Base-by-base conservation (phyloP, 92 coral and sea anemone genomes). In the Epizoanthus scotinus region DNA sequence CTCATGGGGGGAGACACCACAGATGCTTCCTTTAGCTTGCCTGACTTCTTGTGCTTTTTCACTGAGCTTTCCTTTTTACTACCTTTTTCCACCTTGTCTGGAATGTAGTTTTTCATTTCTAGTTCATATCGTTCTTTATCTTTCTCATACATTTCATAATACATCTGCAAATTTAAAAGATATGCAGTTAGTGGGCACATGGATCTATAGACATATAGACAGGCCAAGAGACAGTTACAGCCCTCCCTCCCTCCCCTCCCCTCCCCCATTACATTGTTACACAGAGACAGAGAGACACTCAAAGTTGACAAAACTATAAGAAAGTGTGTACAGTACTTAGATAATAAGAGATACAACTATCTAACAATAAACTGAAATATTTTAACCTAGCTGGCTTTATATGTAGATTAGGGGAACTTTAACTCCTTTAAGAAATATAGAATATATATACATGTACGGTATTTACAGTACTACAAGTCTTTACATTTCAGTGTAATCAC, bases 61-160 rank as follows among this genome's bases (percentile, higher is more conserved):
- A 84, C 73, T 18, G 91, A 78, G 14, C 91, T 83, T 42, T 85
- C 92, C 71, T 85, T 90, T 42, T 88, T 87, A 52, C 71, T 89
- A 34, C 77, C 78, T 71, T 85, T 83, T 3, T 86, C 89, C 55
- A 71, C 86, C 57, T 93, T 95, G 65, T 95, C 99, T 61, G 93
- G 86, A 67, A 94, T 86, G 63, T 95, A 95, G 67, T 87, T 90
- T 77, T 91, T 93, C 99, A 95, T 95, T 72, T 95, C 99, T 67
- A 86, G 89, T 89, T 95, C 99, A 62, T 93, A 95, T 44, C 99
- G 88, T 57, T 88, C 99, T 73, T 95, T 95, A 71, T 95, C 98
- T 71, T 89, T 93, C 89, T 95, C 99, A 84, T 95, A 95, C 99
- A 95, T 93, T 53, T 91, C 94, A 78, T 95, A 95, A 77, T 95